Percentiles rank a stretch among this genome's conserved stretches.
These are phyloP conservation scores for Meta bourneti DNA, from an alignment of 2,888 invertebrate species.

Conservation along the genomic window DNA sequence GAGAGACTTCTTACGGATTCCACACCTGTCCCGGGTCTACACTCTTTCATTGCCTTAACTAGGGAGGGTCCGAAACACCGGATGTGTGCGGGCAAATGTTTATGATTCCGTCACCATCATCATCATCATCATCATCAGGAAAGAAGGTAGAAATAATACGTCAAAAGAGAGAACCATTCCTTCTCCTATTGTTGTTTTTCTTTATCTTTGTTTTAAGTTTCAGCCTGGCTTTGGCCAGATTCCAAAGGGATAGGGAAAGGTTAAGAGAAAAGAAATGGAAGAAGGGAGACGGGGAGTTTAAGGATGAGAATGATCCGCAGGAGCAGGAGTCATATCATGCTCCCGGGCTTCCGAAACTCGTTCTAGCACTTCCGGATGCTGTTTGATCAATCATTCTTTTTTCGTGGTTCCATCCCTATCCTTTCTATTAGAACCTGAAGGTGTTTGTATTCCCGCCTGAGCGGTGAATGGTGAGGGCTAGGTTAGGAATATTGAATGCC, in stretches of 20 bases:
- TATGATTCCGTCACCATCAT: slow-evolving; percentile 73
- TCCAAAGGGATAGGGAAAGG: slow-evolving; percentile 26
- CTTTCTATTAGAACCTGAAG: slow-evolving; percentile 29
- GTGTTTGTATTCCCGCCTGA: slow-evolving; percentile 37
- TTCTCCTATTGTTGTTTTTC: slow-evolving; percentile 26
- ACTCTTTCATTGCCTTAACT: slow-evolving; percentile 25
- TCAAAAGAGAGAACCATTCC: slow-evolving; percentile 47
- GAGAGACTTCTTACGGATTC: slow-evolving; percentile 62
- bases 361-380: slow-evolving; percentile 70
- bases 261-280: slow-evolving; percentile 39
- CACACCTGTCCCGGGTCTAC: slow-evolving; percentile 55
- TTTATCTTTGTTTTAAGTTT: slow-evolving; percentile 44
- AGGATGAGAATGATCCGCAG: slow-evolving; percentile 56
- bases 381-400: slow-evolving; percentile 63
- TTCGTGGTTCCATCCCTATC: slow-evolving; percentile 20
- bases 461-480: slow-evolving; percentile 26
- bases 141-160: slow-evolving; percentile 63
- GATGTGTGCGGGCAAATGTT: slow-evolving; percentile 52
- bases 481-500: background rate
- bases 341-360: slow-evolving; percentile 71
- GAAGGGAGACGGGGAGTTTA: slow-evolving; percentile 44
- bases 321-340: slow-evolving; percentile 64
- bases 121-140: slow-evolving; percentile 73
- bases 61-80: background rate
- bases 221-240: slow-evolving; percentile 53